Base-by-base conservation (phyloP, 2,797 vertebrate species). In the Sciaenops ocellatus region DNA sequence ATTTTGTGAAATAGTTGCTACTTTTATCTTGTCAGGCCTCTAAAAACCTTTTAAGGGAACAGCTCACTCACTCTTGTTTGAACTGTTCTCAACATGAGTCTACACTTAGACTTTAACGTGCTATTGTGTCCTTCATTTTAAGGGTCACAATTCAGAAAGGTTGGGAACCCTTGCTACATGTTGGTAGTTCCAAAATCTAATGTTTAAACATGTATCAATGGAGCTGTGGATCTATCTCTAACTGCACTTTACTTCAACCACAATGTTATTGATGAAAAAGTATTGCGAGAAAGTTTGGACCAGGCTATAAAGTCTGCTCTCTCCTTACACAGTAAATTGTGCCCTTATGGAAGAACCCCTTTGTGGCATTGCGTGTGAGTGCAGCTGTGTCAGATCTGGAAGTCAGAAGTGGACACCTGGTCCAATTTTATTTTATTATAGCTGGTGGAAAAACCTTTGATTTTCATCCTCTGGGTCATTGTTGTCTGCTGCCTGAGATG, bases 331-430 rank as follows among this genome's bases (percentile, higher is more conserved):
- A 24, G 48, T 24, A 18, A 24, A 34, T 20, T 48, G 20, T 15
- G 24, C 64, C 38, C 11, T 48, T 3, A 11, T 26, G 38, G 52
- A 3, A 15, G 7, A 28, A n/a, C 70, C 70, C 61, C 70, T 74
- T 66, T 41, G 26, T 63, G 38, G n/a, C 18, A n/a, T 12, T 47
- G 17, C 59, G 44, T 15, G 34, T 15, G 26, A 12, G 57, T 52
- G 57, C 55, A 70, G 60, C 34, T 76, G 48, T 69, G 60, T 59
- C 56, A 64, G 57, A 78, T 65, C n/a, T 24, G 13, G n/a, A 20
- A n/a, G 50, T 52, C 13, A 46, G 41, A 11, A 62, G 44, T 15
- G 24, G 55, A 73, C 69, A 73, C 55, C 75, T 83, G 62, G 56
- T 78, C 10, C 20, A 59, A 34, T 67, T 66, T 56, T 28, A 48